Evolutionary conservation across 2,888 invertebrate genomes (phyloP), one percentile per base, ranked within the genome.

Genomic region (Epirrita christyi): DNA sequence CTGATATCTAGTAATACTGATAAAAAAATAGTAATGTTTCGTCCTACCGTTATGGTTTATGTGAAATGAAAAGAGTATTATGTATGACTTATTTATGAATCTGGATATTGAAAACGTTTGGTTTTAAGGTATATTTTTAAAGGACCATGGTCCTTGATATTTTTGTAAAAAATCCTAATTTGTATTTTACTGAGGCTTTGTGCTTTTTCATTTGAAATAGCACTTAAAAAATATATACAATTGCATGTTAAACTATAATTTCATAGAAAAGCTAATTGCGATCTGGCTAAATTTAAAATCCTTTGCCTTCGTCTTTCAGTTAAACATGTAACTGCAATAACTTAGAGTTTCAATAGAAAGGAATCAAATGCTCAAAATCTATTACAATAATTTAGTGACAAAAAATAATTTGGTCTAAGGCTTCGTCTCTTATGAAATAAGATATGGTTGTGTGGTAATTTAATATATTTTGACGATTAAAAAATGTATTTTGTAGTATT

Each of bases 371-470:
- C 69, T 69, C 69, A 69, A 76, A 75, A 68, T 64, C 58, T 64
- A 15, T 41, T 34, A 73, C 70, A 75, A 72, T 72, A 75, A 75
- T 64, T 70, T 64, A 64, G 64, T 65, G 59, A 59, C 56, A 55
- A 67, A 21, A 71, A 64, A 63, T 71, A 68, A 67, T 70, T 72
- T 67, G 61, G 55, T 61, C 45, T 73, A 78, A 80, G 73, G 78
- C 75, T 80, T 84, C 57, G 63, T 81, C 66, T 85, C 86, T 84
- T 85, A 86, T 85, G 74, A 81, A 80, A 81, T 83, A 83, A 81
- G 81, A 83, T 75, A 79, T 81, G 86, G 88, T 86, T 87, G 87
- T 87, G 87, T 81, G 80, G 61, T 74, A 75, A 72, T 68, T n/a
- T 64, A 72, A 72, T 79, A 78, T 78, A 62, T 67, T 73, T 75